Evolutionary conservation across 2,113 vertebrate species (phyloP), one percentile per base, ranked within the genome.

Genomic region (Suncus etruscus): DNA sequence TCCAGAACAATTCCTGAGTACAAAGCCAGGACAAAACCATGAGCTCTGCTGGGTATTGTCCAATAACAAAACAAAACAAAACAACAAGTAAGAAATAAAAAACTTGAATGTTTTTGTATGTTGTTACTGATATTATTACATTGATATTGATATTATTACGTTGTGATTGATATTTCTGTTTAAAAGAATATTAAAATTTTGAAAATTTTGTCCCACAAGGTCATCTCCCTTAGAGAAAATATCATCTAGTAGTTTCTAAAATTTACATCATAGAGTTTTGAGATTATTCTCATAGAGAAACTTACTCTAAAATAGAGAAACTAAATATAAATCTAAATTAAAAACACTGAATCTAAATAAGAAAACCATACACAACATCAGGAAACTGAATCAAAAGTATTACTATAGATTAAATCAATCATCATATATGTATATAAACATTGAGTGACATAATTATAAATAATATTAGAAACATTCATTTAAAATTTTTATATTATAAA

Each of bases 401-500:
- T 6, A 75, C 20, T 70, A 65, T 86, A 83, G 91, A 75, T 50
- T 74, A 69, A 92, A 15, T n/a, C 10, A 45, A 73, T 74, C 39
- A 39, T 39, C 39, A 39, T 39, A 39, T 39, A 39, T 39, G 39
- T 39, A 39, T 39, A 31, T 51, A 5, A 77, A 29, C 10, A 72
- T 69, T 81, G 10, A 83, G 31, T 90, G 63, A 18, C n/a, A 66
- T 87, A 29, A 72, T 82, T 77, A 69, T 84, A 39, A 39, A 39
- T 39, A 39, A 39, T 39, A 3, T 39, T 39, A 39, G 5, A 39
- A 39, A n/a, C n/a, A n/a, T n/a, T n/a, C n/a, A n/a, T n/a, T 7
- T 91, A 54, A 89, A 15, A 39, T 39, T 85, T 91, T 91, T 77
- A n/a, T 63, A 87, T 50, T 68, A 22, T 22, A 73, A 90, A 11